Percentiles rank a stretch among this genome's conserved stretches.
Conservation (phyloP, 2,113 vertebrate genomes). For the Aptenodytes patagonicus region DNA sequence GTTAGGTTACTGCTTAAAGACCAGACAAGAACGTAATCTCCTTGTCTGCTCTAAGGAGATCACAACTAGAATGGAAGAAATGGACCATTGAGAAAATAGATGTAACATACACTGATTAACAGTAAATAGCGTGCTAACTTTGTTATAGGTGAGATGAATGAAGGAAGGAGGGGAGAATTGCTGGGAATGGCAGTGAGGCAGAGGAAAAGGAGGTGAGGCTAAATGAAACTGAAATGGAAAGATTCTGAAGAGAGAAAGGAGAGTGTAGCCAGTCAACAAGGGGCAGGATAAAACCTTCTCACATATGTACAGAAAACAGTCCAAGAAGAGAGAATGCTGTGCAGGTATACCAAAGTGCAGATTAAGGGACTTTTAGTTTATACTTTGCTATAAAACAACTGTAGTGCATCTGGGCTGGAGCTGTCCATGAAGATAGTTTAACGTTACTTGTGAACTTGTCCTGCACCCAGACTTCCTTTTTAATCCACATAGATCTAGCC, state of each 20-base stretch:
- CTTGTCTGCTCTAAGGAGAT: not conserved
- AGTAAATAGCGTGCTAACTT: not conserved
- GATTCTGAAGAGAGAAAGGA: not conserved
- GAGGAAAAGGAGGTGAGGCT: not conserved
- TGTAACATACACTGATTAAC: not conserved
- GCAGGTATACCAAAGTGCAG: not conserved
- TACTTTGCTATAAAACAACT: not conserved
- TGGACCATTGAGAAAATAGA: not conserved
- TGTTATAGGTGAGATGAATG: not conserved
- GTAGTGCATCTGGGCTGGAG: not conserved
- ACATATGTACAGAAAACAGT: fast-evolving
- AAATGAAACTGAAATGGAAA: not conserved
- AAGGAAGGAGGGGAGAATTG: not conserved
- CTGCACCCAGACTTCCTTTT: not conserved
- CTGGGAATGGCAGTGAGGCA: not conserved
- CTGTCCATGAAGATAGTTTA: not conserved
- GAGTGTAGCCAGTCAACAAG: not conserved
- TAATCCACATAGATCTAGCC: not conserved
- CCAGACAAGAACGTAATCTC: not conserved
- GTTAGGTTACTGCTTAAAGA: not conserved
- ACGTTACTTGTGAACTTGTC: not conserved
- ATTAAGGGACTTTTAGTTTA: not conserved
- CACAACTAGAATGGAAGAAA: not conserved
- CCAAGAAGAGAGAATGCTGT: not conserved
- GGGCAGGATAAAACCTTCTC: not conserved